Percentiles rank a stretch among this genome's conserved stretches.
Conservation (phyloP, 2,113 vertebrate genomes). For the Lepisosteus oculatus region DNA sequence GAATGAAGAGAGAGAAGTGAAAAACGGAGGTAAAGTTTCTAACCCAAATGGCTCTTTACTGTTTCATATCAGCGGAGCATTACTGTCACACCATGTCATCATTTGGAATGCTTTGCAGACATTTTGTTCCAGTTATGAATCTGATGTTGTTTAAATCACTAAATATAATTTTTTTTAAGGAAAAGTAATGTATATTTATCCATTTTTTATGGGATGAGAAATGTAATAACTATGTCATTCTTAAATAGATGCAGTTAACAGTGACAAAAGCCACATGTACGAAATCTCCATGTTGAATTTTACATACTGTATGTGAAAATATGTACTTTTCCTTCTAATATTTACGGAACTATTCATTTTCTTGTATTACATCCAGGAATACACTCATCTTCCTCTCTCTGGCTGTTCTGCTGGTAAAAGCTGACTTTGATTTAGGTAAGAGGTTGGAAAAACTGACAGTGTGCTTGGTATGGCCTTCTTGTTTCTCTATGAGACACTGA, state of each 20-base stretch:
- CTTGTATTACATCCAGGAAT: slow-evolving; percentile 42
- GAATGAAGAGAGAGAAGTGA: not conserved
- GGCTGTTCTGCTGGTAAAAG: slow-evolving; percentile 47
- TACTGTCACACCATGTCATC: too few relatives aligned
- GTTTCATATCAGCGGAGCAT: too few relatives aligned
- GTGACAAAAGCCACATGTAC: not conserved
- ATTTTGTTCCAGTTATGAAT: too few relatives aligned
- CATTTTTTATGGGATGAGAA: too few relatives aligned
- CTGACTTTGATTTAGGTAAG: slow-evolving; percentile 48
- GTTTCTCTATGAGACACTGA: too few relatives aligned
- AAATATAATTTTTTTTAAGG: too few relatives aligned
- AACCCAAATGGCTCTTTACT: too few relatives aligned
- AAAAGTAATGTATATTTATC: too few relatives aligned
- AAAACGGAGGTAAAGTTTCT: too few relatives aligned
- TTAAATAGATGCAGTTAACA: not conserved
- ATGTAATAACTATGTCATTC: not conserved
- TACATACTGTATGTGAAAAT: not conserved
- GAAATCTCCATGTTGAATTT: not conserved
- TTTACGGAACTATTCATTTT: slow-evolving; percentile 4
- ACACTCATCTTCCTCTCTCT: slow-evolving; percentile 51
- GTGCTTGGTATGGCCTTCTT: too few relatives aligned
- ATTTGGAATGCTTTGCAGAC: too few relatives aligned
- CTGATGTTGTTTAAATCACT: too few relatives aligned
- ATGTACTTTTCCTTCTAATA: not conserved
- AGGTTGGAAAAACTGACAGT: not conserved